phyloP scores from a whole-genome alignment of 92 coral and sea anemone species.

The Diadumene lineata region DNA sequence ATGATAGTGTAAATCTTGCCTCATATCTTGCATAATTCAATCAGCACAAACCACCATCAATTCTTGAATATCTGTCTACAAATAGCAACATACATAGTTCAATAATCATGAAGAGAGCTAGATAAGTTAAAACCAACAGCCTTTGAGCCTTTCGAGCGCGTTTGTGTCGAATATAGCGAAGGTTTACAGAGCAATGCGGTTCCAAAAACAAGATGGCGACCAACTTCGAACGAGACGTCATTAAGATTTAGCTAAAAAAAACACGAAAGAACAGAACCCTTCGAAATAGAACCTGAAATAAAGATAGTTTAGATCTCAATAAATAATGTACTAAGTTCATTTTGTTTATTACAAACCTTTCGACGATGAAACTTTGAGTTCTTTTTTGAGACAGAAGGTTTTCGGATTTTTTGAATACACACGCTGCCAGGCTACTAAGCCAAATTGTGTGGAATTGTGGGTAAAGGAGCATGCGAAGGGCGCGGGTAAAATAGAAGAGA shows the following conservation, averaged over 20 bases:
- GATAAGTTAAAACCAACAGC: slow-evolving; percentile 13
- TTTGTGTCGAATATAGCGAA: neutral
- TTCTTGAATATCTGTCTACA: slow-evolving; percentile 2
- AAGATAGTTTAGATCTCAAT: neutral
- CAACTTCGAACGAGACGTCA: slow-evolving; percentile 1
- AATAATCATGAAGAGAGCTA: slow-evolving; percentile 8
- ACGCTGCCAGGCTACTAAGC: slow-evolving; percentile 23
- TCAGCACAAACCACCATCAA: slow-evolving; percentile 1
- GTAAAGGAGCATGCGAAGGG: neutral
- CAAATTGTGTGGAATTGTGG: slow-evolving; percentile 7
- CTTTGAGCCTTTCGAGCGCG: slow-evolving; percentile 34
- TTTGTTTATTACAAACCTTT: slow-evolving; percentile 12
- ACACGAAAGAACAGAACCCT: neutral
- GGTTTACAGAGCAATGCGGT: neutral
- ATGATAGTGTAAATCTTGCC: slow-evolving; percentile 5
- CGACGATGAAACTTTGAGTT: too few relatives aligned
- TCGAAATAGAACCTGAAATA: slow-evolving; percentile 5
- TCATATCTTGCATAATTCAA: neutral
- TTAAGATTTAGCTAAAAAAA: neutral
- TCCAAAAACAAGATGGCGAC: slow-evolving; percentile 19
- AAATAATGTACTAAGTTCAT: neutral
- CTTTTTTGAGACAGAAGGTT: neutral
- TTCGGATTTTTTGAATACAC: neutral
- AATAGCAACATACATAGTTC: slow-evolving; percentile 36
- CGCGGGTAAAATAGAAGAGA: neutral